Conservation (phyloP, 2,113 vertebrate species). For the Marcusenius ussheri region DNA sequence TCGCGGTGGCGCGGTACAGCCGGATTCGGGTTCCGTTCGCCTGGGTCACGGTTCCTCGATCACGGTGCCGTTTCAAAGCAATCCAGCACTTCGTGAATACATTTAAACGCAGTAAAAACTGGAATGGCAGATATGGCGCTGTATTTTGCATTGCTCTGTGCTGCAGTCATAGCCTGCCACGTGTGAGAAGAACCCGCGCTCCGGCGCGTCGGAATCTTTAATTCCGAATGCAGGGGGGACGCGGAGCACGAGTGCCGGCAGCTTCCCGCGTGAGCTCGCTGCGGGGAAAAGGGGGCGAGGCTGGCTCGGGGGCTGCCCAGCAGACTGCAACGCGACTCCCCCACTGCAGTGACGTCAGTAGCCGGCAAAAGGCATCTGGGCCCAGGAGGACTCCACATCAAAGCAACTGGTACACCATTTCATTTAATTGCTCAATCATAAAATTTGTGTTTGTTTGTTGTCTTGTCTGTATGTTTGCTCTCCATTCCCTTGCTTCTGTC, state of each 20-base stretch:
- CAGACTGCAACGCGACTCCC: background rate
- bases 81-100: background rate
- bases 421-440: background rate
- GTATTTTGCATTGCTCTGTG: background rate
- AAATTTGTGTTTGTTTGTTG: background rate
- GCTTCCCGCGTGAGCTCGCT: background rate
- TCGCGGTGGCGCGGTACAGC: background rate
- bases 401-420: background rate
- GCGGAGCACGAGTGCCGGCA: background rate
- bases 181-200: background rate
- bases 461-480: background rate
- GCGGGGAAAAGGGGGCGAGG: background rate
- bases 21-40: background rate
- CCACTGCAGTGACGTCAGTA: background rate
- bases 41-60: background rate
- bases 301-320: background rate
- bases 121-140: too few relatives aligned
- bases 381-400: background rate
- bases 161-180: background rate
- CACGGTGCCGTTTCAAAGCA: background rate
- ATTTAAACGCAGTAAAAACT: too few relatives aligned
- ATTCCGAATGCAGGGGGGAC: background rate
- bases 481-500: background rate
- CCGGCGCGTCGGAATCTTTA: background rate
- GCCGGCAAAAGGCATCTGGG: background rate